phyloP scores from a whole-genome alignment of 2,113 vertebrate species.

The Cyprinus carpio region DNA sequence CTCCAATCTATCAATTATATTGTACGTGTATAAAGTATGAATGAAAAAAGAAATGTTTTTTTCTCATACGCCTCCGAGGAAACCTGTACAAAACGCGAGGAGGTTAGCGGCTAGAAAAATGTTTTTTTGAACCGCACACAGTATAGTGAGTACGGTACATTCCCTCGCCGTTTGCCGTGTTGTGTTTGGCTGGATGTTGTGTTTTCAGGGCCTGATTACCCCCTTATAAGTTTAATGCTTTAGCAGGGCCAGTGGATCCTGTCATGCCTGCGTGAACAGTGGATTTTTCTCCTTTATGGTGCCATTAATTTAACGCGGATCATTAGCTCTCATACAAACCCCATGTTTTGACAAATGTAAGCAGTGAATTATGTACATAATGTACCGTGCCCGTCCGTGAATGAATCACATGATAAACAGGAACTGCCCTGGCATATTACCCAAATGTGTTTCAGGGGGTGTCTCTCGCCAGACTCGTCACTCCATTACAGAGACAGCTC shows the following conservation, averaged over 20 bases:
- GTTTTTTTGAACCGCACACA: conserved; percentile 32
- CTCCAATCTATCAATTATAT: too few species aligned
- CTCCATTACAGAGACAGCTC: conserved; percentile 69
- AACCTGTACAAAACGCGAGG: background rate
- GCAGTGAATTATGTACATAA: conserved; percentile 92
- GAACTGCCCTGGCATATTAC: conserved; percentile 76
- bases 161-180: conserved; percentile 19
- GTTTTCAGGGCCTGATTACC: conserved; percentile 57
- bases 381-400: conserved; percentile 74
- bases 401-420: conserved; percentile 91
- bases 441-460: conserved; percentile 67
- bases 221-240: conserved; percentile 84
- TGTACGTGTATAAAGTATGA: too few species aligned
- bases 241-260: conserved; percentile 87
- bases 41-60: too few species aligned
- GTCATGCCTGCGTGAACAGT: conserved; percentile 80
- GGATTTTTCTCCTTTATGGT: conserved; percentile 97
- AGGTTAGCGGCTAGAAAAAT: background rate
- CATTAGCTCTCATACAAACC: conserved; percentile 92
- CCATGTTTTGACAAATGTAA: conserved; percentile 95
- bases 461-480: conserved; percentile 60
- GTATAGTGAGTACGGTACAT: background rate
- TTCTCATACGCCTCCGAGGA: background rate
- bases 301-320: conserved; percentile 96
- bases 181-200: conserved; percentile 38